Percentiles rank a stretch among this genome's conserved stretches.
phyloP scores from a whole-genome alignment of 2,888 invertebrate genomes.

The Hetaerina titia region DNA sequence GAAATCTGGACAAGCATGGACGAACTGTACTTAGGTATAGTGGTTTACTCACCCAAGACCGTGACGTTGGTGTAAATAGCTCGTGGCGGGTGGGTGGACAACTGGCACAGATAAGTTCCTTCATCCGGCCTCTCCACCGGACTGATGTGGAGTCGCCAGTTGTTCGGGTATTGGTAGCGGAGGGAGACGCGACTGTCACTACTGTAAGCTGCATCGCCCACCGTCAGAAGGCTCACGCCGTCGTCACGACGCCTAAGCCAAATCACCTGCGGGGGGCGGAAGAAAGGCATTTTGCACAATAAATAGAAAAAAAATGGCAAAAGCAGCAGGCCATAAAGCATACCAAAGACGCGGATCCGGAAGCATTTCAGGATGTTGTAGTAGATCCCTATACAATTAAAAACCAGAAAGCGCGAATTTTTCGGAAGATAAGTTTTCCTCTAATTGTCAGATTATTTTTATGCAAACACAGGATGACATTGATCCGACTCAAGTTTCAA shows the following conservation, averaged over 20 bases:
- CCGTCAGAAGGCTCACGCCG: constrained; percentile 83
- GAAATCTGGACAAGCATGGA: no score
- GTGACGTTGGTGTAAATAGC: constrained; percentile 87
- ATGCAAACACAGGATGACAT: no score
- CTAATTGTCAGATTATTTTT: no score
- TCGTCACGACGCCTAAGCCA: constrained; percentile 84
- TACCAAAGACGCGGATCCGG: no score
- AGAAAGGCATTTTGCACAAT: neutral
- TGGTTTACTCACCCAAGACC: constrained; percentile 83
- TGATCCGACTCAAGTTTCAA: no score
- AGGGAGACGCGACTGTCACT: constrained; percentile 83
- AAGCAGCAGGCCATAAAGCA: no score
- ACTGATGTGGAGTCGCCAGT: constrained; percentile 85
- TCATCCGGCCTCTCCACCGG: constrained; percentile 86
- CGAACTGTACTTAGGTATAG: neutral
- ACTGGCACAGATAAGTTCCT: constrained; percentile 89
- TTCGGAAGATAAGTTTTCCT: no score
- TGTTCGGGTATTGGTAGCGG: constrained; percentile 85
- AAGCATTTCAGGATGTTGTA: no score
- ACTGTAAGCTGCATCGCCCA: constrained; percentile 83
- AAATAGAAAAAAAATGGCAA: no score
- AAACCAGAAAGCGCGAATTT: no score
- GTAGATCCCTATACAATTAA: no score
- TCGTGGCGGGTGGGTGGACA: constrained; percentile 88
- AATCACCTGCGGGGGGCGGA: constrained; percentile 80